Conservation (phyloP, 2,888 invertebrate species). For the Cecidostiba fungosa region DNA sequence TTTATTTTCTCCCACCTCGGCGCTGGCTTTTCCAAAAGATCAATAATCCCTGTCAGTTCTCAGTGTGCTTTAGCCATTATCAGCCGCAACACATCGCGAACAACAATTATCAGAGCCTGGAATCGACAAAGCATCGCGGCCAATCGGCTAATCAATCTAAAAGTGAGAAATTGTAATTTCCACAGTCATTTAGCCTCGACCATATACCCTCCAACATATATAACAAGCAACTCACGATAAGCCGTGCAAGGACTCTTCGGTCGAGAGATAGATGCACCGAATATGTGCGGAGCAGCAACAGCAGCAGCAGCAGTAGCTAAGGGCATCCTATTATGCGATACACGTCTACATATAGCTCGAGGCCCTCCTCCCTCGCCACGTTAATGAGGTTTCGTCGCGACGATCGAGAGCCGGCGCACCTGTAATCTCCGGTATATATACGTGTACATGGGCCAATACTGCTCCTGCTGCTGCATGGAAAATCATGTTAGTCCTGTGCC, state of each 20-base stretch:
- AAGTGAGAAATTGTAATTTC: slow-evolving; percentile 39
- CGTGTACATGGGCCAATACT: neutral
- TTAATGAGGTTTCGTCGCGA: slow-evolving; percentile 27
- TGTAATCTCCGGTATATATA: slow-evolving; percentile 20
- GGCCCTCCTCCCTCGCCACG: neutral
- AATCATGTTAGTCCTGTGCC: neutral
- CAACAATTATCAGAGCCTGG: neutral
- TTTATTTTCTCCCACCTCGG: neutral
- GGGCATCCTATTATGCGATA: slow-evolving; percentile 8
- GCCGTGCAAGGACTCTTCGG: neutral
- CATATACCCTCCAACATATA: neutral
- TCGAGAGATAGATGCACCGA: neutral
- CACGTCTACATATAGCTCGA: neutral
- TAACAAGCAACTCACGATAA: neutral
- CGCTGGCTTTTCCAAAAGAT: neutral
- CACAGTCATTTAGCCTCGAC: neutral
- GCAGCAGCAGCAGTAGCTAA: neutral
- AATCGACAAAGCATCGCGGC: neutral
- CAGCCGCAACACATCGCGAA: neutral
- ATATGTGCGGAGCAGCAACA: neutral
- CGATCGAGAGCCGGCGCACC: slow-evolving; percentile 10
- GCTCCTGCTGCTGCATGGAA: slow-evolving; percentile 17
- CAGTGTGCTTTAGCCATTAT: neutral
- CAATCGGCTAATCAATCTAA: slow-evolving; percentile 46
- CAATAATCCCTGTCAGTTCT: neutral